Base-by-base conservation (phyloP, 2,113 vertebrate genomes). In the Nesogale talazaci region DNA sequence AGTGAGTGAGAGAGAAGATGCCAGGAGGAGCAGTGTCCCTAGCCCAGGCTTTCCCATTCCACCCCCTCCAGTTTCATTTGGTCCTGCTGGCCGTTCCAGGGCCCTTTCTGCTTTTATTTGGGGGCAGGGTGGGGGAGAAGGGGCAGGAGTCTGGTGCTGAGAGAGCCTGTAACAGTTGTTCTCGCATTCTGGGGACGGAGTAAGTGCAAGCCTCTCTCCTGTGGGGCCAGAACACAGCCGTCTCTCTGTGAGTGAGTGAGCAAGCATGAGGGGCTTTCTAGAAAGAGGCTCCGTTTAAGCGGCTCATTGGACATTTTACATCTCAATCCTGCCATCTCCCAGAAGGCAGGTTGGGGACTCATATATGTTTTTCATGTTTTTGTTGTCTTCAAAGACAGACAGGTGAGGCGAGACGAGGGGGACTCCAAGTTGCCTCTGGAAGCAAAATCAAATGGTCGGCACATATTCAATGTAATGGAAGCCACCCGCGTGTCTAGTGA, bases 401-500 rank as follows among this genome's bases (percentile, higher is more conserved):
- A 88, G 86, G 74, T 95, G 83, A 95, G 81, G 57, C 75, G 40
- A 65, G 69, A 57, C 0, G 2, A 69, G 31, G 57, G 31, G 29
- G 36, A 63, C 72, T 88, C 38, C 82, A 90, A 88, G 77, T 15
- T 59, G 25, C 46, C 65, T 56, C 87, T 78, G 80, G 76, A 69
- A 94, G 78, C 89, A 88, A 86, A 90, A 72, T 65, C 84, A 93
- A 82, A 76, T 85, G 40, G 27, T 75, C 88, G 67, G 34, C 79
- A 75, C 56, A 78, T 86, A 89, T 40, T 91, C 65, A 74, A 92
- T 78, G 46, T 75, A 86, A 87, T 29, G 94, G 94, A 90, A 96
- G 81, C 92, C 91, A 74, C 83, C 25, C 46, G 52, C 85, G 82
- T 90, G 88, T 81, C 92, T 92, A 90, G 85, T 83, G 94, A 95